Conservation (phyloP, 2,888 invertebrate species). For the Orgyia antiqua region DNA sequence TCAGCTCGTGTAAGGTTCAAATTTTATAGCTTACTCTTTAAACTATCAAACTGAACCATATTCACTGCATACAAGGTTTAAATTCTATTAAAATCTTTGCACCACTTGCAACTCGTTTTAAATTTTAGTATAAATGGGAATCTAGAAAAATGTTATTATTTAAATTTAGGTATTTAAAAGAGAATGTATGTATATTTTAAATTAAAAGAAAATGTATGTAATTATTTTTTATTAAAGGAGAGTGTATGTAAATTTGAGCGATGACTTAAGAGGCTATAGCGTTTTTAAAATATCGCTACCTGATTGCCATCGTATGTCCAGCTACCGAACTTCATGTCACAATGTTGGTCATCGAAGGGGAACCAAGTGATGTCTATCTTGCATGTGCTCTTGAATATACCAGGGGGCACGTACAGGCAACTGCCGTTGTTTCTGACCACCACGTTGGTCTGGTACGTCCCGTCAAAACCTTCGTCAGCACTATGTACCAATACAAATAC, state of each 20-base stretch:
- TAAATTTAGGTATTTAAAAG: not conserved
- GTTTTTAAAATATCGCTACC: slow-evolving; percentile 73
- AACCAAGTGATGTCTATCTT: slow-evolving; percentile 99
- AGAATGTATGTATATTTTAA: not conserved
- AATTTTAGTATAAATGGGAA: too few relatives aligned
- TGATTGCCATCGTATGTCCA: slow-evolving; percentile 99
- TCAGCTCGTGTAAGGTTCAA: not conserved
- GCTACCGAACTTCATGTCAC: slow-evolving; percentile 99
- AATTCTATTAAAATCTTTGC: not conserved
- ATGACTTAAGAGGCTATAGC: slow-evolving; percentile 2
- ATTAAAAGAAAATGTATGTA: not conserved
- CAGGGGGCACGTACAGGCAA: slow-evolving; percentile 99
- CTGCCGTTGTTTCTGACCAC: slow-evolving; percentile 99
- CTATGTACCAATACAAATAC: slow-evolving; percentile 77
- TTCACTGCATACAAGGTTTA: not conserved
- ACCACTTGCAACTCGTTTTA: not conserved
- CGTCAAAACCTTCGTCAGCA: slow-evolving; percentile 99
- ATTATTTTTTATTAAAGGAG: not conserved
- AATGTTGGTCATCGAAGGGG: slow-evolving; percentile 99
- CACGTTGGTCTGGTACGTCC: slow-evolving; percentile 99
- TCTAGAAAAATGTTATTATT: too few relatives aligned
- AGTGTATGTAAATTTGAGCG: not conserved
- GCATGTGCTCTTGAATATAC: slow-evolving; percentile 99
- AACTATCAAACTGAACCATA: not conserved
- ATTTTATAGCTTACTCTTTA: too few relatives aligned